Evolutionary conservation across 23 tunicate species (phyloP), one percentile per base, ranked within the genome.

Genomic region (Phallusia fumigata): DNA sequence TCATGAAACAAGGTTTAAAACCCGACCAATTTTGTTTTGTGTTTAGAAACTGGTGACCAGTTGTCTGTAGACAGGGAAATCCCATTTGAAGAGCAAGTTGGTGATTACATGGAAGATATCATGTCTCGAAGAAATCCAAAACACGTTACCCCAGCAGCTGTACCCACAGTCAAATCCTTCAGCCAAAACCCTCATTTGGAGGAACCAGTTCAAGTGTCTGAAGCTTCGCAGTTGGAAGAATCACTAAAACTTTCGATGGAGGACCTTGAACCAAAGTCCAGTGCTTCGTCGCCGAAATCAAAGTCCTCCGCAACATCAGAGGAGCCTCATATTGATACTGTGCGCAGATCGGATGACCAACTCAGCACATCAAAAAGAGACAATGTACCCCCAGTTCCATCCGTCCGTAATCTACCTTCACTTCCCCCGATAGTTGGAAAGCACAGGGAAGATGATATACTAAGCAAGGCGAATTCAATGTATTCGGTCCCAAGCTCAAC

Each of bases 91-190:
- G 69, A 13, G 13, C 26, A 22, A 21, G 69, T 58, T 58, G 69
- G 69, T 58, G 69, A 58, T 58, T 58, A 58, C 69, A 58, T 58
- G 69, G 69, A 58, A 58, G 69, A 58, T 13, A 21, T 58, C 28
- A 5, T 16, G 1, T 21, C 69, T 16, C 26, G 28, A 6, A 22
- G 28, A 58, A 58, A 58, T 21, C 69, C 28, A 24, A 24, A 24
- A 13, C 26, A 6, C 47, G 5, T 10, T 10, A 40, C 5, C 47
- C 47, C 47, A 40, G 47, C 47, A 40, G 47, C 47, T 3, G 47
- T 13, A 21, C 26, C 69, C 8, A 16, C 3, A 58, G 28, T n/a
- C n/a, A n/a, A n/a, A n/a, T 24, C 26, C 3, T 58, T 16, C 69
- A 58, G 69, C 3, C 28, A 1, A 21, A 24, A 13, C 26, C 16